Percentiles rank a stretch among this genome's conserved stretches.
Evolutionary conservation across 1,140 invertebrate species (phyloP).

Genomic region (Drosophila nasuta): DNA sequence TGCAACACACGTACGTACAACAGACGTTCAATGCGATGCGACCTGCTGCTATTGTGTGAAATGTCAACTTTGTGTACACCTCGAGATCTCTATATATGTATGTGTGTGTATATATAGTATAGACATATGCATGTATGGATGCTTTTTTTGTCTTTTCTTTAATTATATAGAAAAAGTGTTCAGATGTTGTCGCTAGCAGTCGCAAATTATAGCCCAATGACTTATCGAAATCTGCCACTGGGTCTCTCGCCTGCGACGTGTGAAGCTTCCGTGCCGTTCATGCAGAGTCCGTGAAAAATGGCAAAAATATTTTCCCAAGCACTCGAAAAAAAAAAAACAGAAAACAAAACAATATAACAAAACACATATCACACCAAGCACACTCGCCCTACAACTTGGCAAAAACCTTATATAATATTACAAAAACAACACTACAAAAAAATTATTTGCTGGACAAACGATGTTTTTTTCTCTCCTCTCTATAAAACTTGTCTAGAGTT

Average conservation of each 20-base stretch:
- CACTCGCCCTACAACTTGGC: constrained; percentile 23
- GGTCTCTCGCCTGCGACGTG: constrained; percentile 68
- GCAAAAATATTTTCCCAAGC: constrained; percentile 45
- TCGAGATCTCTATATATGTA: neutral
- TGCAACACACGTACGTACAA: constrained; percentile 58
- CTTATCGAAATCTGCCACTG: constrained; percentile 80
- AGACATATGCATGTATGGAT: constrained; percentile 27
- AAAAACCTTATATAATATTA: constrained; percentile 44
- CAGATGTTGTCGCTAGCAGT: constrained; percentile 40
- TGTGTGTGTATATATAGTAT: neutral
- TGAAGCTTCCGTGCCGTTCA: constrained; percentile 63
- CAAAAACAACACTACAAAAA: constrained; percentile 11
- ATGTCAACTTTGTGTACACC: constrained; percentile 66
- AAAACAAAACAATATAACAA: constrained; percentile 33
- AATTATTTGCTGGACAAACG: constrained; percentile 30
- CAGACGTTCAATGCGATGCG: constrained; percentile 41
- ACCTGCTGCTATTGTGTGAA: constrained; percentile 71
- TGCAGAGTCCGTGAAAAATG: constrained; percentile 70
- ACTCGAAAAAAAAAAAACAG: neutral
- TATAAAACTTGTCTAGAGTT: constrained; percentile 6
- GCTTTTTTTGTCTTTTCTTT: constrained; percentile 52
- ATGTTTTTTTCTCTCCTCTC: constrained; percentile 17
- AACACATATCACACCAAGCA: constrained; percentile 6
- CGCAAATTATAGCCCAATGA: constrained; percentile 80
- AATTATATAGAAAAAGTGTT: constrained; percentile 79